Evolutionary conservation across 2,888 invertebrate species (phyloP), one percentile per base, ranked within the genome.

Genomic region (Eristalis tenax): DNA sequence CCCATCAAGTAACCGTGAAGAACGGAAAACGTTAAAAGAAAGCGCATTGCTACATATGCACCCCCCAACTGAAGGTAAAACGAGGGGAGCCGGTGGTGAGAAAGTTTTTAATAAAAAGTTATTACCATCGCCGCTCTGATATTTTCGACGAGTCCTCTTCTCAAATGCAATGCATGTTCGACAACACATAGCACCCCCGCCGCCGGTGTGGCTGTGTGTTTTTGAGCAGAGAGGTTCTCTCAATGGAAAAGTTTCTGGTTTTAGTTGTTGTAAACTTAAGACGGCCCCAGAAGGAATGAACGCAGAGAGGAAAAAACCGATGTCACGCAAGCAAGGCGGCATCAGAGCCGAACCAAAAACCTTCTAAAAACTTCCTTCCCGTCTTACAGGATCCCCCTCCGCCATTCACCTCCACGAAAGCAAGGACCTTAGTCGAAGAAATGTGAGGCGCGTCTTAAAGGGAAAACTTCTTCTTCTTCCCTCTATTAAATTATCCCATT

Each of bases 401-500:
- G 1, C 5, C 23, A 18, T 26, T 35, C 69, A 26, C 66, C 43
- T 64, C 13, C 18, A 64, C 50, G 57, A 59, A 77, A 73, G 32
- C 32, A 66, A 38, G 68, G 50, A 73, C 50, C 71, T 77, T 77
- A 64, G 65, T 65, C n/a, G 61, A 74, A 80, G 83, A 86, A 86
- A 86, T 86, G 56, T 65, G 83, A 75, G 82, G 66, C 86, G 66
- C 86, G 78, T 43, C 83, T 86, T 83, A 70, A 75, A 82, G 75
- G 74, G 70, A 83, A 83, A 87, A 83, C 70, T 83, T 88, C 74
- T 83, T 74, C 70, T 83, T 81, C 70, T 83, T 83, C 66, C 80
- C 89, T 90, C 89, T 90, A 90, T 90, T 90, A 90, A 90, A 90
- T 90, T 90, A 90, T 90, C 88, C 89, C 90, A 89, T 90, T 90